Evolutionary conservation across 1,140 invertebrate species (phyloP).

Genomic region (Harpegnathos saltator): DNA sequence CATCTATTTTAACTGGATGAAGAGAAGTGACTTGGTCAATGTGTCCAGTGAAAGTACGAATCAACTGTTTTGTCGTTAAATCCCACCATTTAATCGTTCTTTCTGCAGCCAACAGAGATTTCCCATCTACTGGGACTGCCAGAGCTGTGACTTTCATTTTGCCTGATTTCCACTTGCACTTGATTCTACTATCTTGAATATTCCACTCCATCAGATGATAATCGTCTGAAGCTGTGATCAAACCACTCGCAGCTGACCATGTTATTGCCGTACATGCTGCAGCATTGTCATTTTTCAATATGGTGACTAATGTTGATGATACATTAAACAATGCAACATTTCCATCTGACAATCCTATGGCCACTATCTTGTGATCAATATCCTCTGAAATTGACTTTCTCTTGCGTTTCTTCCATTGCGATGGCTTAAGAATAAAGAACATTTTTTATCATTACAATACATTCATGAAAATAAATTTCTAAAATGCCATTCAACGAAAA

Average conservation of each 20-base stretch:
- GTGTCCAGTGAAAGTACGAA: conserved; percentile 90
- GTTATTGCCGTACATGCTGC: conserved; percentile 85
- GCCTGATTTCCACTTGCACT: conserved; percentile 88
- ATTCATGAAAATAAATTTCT: not conserved
- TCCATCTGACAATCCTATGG: conserved; percentile 86
- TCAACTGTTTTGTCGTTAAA: conserved; percentile 86
- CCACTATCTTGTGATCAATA: conserved; percentile 81
- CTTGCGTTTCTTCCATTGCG: conserved; percentile 84
- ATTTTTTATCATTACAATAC: conserved; percentile 8
- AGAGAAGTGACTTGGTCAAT: conserved; percentile 88
- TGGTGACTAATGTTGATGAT: conserved; percentile 81
- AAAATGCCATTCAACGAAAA: too few relatives aligned
- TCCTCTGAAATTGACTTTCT: conserved; percentile 82
- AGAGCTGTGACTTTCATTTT: conserved; percentile 89
- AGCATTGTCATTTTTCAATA: conserved; percentile 86
- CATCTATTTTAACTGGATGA: conserved; percentile 82
- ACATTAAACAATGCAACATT: conserved; percentile 86
- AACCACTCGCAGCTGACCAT: conserved; percentile 83
- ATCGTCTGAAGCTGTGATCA: conserved; percentile 87
- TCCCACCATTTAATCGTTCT: conserved; percentile 90
- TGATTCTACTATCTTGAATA: conserved; percentile 84
- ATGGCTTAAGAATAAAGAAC: conserved; percentile 67
- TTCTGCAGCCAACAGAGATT: conserved; percentile 88
- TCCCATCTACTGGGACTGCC: conserved; percentile 88
- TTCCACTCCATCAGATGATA: conserved; percentile 86